phyloP scores from a whole-genome alignment of 2,113 vertebrate genomes.

The Cyanoramphus novaezelandiae region DNA sequence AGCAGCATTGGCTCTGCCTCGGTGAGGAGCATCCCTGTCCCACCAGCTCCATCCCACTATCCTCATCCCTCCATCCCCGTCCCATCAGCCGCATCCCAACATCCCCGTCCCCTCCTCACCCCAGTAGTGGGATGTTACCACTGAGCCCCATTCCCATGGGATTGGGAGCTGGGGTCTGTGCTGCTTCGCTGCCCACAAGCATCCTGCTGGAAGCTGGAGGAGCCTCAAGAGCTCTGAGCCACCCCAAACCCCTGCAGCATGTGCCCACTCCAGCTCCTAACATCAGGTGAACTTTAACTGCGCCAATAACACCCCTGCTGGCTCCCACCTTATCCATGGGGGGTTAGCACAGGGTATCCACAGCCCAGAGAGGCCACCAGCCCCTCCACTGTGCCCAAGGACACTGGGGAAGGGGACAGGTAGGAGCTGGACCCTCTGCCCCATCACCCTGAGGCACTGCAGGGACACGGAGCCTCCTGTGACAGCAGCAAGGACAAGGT shows the following conservation, averaged over 20 bases:
- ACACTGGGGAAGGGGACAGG: neutral
- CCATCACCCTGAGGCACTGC: neutral
- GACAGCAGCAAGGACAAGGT: neutral
- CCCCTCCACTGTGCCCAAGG: neutral
- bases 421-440: neutral
- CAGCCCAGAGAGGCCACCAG: neutral
- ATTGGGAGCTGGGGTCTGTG: neutral
- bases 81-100: accelerated
- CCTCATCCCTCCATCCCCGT: neutral
- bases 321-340: neutral
- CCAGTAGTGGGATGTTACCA: neutral
- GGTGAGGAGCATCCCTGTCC: neutral
- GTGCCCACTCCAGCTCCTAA: accelerated
- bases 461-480: neutral
- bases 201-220: neutral
- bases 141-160: accelerated
- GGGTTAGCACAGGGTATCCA: neutral
- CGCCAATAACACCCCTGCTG: neutral
- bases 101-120: neutral
- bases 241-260: accelerated
- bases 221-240: neutral
- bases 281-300: neutral
- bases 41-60: accelerated
- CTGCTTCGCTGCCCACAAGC: neutral
- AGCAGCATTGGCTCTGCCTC: neutral